Evolutionary conservation across 2,113 vertebrate species (phyloP).

Genomic region (Albula glossodonta): DNA sequence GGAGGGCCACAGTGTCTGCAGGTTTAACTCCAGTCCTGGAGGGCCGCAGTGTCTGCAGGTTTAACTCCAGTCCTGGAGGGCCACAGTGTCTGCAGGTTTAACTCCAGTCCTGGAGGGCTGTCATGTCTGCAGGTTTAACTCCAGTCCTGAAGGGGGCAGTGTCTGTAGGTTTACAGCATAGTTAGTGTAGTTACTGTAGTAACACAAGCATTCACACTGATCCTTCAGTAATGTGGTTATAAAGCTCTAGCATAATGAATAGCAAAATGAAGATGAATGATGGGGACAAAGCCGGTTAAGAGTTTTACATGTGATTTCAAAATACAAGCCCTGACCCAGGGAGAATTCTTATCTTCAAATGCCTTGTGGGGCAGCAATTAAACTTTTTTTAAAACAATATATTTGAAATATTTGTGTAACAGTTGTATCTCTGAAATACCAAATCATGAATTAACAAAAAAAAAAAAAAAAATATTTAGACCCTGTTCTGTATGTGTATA

Average conservation of each 20-base stretch:
- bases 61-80: too few species aligned
- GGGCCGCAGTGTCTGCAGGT: too few species aligned
- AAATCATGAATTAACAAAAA: constrained; percentile 1
- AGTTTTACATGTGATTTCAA: constrained; percentile 73
- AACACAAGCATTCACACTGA: too few species aligned
- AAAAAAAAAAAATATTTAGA: neutral
- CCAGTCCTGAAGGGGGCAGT: too few species aligned
- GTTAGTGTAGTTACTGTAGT: too few species aligned
- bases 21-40: too few species aligned
- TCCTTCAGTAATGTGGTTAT: constrained; percentile 3
- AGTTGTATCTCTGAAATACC: neutral
- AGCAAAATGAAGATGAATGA: constrained; percentile 30
- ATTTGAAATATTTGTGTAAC: neutral
- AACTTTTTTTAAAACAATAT: constrained; percentile 58
- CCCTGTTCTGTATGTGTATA: neutral
- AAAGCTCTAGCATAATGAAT: constrained; percentile 28
- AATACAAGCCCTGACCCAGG: constrained; percentile 54
- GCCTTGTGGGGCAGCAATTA: constrained; percentile 58
- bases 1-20: too few species aligned
- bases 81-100: too few species aligned
- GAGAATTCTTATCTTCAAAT: constrained; percentile 60
- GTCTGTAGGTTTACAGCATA: too few species aligned
- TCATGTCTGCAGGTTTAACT: too few species aligned
- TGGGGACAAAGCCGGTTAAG: constrained; percentile 51
- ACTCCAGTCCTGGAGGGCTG: too few species aligned